Evolutionary conservation across 2,888 invertebrate genomes (phyloP), one percentile per base, ranked within the genome.

Genomic region (Hyposoter didymator): DNA sequence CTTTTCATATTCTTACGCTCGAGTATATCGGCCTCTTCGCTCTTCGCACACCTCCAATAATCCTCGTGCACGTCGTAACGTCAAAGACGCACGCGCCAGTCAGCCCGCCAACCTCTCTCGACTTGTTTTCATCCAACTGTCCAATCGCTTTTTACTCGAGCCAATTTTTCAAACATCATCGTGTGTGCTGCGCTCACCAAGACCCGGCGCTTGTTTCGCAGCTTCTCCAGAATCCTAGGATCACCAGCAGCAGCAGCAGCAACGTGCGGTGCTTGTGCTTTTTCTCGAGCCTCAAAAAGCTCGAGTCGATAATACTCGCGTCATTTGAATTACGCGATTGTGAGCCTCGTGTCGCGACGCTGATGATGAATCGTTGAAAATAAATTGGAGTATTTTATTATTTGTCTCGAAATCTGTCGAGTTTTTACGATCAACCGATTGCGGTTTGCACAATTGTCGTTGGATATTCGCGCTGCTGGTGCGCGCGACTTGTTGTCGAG

Each of bases 41-140:
- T 28, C 32, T 39, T 28, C n/a, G 17, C 45, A 19, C 52, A 43
- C 73, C 59, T 55, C 43, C 28, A 12, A 45, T 62, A 32, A 39
- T 74, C 62, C 62, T 74, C 74, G 14, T n/a, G 64, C 52, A 67
- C 80, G 47, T 39, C 64, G 49, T 45, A 47, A n/a, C 75, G 75
- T 47, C 43, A 64, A 75, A 75, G 62, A 43, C 62, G 43, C 43
- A 47, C 62, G 47, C 75, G 47, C 59, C 35, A 45, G 47, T 52
- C 8, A 43, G 8, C 59, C 59, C 59, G 59, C 59, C 10, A 59
- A 59, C n/a, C 28, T 47, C 28, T 47, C 47, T 47, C 47, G 17
- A 28, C 14, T 17, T 45, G 69, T 69, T 43, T 17, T 45, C 12
- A 3, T 73, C 52, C n/a, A 22, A 17, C 72, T 55, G 43, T 73